Evolutionary conservation across 2,888 invertebrate genomes (phyloP).

Genomic region (Drosophila meridionalis): DNA sequence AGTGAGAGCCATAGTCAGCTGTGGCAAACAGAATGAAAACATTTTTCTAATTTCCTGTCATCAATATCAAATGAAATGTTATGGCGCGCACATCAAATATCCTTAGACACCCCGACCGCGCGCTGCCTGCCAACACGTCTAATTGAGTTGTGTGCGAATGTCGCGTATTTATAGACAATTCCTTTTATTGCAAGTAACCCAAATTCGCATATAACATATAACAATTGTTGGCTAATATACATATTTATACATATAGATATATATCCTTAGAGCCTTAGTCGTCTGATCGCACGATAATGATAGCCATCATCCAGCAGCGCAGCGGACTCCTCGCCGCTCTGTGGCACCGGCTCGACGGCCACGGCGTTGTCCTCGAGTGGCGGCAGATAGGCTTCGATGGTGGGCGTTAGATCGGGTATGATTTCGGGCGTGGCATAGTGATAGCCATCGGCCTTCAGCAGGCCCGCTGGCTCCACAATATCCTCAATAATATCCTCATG

Average conservation of each 20-base stretch:
- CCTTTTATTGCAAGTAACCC: conserved; percentile 44
- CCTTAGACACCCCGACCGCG: neutral
- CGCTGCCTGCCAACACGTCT: conserved; percentile 15
- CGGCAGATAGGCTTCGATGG: conserved; percentile 68
- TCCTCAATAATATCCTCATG: conserved; percentile 35
- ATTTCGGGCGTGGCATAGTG: conserved; percentile 73
- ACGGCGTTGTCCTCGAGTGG: conserved; percentile 65
- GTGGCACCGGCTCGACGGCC: conserved; percentile 51
- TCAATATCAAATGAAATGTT: conserved; percentile 79
- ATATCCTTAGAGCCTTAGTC: conserved; percentile 53
- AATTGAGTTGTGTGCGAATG: conserved; percentile 48
- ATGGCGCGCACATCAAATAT: conserved; percentile 30
- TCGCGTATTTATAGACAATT: conserved; percentile 29
- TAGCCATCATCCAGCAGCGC: conserved; percentile 75
- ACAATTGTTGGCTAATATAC: conserved; percentile 4
- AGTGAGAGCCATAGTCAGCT: neutral
- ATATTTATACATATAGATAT: conserved; percentile 21
- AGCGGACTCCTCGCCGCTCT: conserved; percentile 58
- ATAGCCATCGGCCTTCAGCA: conserved; percentile 74
- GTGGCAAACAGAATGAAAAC: conserved; percentile 66
- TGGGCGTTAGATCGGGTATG: conserved; percentile 64
- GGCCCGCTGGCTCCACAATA: conserved; percentile 46
- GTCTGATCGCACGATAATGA: conserved; percentile 71
- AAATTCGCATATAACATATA: conserved; percentile 32
- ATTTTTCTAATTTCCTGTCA: conserved; percentile 82